Conservation (phyloP, 2,797 vertebrate genomes). For the Syngnathus acus region DNA sequence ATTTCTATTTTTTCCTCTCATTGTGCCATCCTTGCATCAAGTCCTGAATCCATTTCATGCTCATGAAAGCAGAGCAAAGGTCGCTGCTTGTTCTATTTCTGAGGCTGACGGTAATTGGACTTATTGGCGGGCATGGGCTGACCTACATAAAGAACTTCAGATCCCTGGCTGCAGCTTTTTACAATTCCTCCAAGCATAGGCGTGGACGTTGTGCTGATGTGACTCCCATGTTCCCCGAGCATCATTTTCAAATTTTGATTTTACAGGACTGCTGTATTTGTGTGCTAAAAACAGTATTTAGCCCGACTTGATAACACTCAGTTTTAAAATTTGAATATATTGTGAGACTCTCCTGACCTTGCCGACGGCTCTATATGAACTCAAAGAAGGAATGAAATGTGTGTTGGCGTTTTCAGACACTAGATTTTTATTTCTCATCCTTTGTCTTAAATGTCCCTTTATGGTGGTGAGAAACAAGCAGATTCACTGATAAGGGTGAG, state of each 20-base stretch:
- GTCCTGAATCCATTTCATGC: constrained; percentile 22
- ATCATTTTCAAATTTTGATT: constrained; percentile 43
- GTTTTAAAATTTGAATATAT: constrained; percentile 52
- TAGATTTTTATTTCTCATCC: constrained; percentile 47
- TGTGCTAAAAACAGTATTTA: constrained; percentile 18
- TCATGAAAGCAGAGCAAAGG: constrained; percentile 40
- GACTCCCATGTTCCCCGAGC: constrained; percentile 53
- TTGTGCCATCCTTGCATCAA: not conserved
- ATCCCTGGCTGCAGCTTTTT: constrained; percentile 37
- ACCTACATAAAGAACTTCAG: constrained; percentile 59
- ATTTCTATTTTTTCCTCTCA: no score
- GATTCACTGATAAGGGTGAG: constrained; percentile 24
- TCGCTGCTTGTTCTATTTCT: constrained; percentile 51
- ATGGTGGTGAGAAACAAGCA: constrained; percentile 11
- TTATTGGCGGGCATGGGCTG: constrained; percentile 66
- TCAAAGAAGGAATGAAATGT: constrained; percentile 50
- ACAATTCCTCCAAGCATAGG: constrained; percentile 31
- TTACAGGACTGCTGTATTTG: constrained; percentile 26
- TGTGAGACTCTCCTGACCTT: constrained; percentile 48
- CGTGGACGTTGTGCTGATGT: constrained; percentile 41
- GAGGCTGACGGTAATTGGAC: constrained; percentile 62
- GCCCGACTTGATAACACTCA: constrained; percentile 29
- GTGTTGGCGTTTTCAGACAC: constrained; percentile 55
- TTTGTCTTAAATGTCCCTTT: constrained; percentile 44
- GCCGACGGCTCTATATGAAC: constrained; percentile 41